These are phyloP conservation scores for Manis javanica DNA, from an alignment of 2,797 vertebrate species.

Conservation along the genomic window DNA sequence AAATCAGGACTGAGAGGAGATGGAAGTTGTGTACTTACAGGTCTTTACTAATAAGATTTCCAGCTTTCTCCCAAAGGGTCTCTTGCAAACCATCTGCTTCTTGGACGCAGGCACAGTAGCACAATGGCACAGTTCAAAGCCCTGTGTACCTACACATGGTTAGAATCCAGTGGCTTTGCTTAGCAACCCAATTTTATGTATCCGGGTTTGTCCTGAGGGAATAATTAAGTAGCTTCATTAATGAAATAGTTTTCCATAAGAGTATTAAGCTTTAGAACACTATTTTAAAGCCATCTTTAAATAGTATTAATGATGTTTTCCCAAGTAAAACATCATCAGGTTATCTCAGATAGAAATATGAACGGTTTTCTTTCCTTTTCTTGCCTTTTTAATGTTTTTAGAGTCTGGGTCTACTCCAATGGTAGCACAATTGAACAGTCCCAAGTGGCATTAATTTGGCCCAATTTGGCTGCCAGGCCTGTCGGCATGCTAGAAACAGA, in stretches of 20 bases:
- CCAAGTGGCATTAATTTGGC: neutral
- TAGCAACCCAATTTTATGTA: conserved; percentile 39
- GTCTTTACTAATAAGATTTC: conserved; percentile 72
- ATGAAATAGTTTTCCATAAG: conserved; percentile 31
- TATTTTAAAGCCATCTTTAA: neutral
- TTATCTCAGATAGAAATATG: neutral
- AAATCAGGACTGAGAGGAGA: neutral
- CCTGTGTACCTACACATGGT: conserved; percentile 44
- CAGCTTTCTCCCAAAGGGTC: conserved; percentile 4
- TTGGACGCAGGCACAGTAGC: neutral
- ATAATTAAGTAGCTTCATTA: conserved; percentile 42
- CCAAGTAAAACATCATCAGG: neutral
- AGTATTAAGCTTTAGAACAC: conserved; percentile 54
- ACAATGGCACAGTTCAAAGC: conserved; percentile 6
- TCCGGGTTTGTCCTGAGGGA: neutral
- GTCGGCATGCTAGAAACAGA: neutral
- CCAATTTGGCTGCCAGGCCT: neutral
- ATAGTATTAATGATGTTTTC: conserved; percentile 12
- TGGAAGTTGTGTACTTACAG: neutral
- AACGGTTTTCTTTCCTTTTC: neutral
- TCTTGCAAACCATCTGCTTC: conserved; percentile 57
- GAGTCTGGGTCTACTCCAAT: neutral
- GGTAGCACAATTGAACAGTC: neutral
- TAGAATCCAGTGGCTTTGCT: conserved; percentile 58
- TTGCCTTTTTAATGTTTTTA: neutral